These are phyloP conservation scores for Melanostoma mellinum DNA, from an alignment of 2,888 invertebrate species.

Conservation along the genomic window DNA sequence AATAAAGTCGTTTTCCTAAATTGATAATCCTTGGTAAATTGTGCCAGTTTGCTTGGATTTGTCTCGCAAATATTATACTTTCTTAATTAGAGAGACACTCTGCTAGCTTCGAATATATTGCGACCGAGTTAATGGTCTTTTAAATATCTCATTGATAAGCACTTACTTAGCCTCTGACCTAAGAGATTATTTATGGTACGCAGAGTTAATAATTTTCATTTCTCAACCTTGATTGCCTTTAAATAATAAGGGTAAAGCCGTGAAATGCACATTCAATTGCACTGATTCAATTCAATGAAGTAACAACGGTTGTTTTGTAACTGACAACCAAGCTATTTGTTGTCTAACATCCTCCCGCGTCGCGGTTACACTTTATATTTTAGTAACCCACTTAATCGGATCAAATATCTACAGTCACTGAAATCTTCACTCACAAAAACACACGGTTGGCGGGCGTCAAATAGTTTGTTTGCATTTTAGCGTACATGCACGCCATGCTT, in stretches of 20 bases:
- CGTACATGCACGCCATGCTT: conserved; percentile 39
- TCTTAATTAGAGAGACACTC: conserved; percentile 36
- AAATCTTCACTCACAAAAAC: conserved; percentile 31
- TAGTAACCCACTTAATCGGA: conserved; percentile 15
- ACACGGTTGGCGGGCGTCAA: neutral
- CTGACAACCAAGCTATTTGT: conserved; percentile 15
- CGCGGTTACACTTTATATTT: conserved; percentile 5
- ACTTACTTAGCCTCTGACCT: conserved; percentile 36
- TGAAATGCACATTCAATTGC: conserved; percentile 40
- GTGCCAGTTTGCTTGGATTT: conserved; percentile 41
- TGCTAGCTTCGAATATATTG: neutral
- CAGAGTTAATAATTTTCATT: conserved; percentile 5
- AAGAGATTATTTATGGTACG: conserved; percentile 15
- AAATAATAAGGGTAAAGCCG: conserved; percentile 14
- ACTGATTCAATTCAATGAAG: conserved; percentile 28
- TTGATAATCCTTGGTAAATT: conserved; percentile 47
- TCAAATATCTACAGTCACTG: conserved; percentile 43
- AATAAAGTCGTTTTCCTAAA: conserved; percentile 23
- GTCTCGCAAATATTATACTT: conserved; percentile 17
- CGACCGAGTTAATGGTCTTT: neutral
- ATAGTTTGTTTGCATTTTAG: neutral
- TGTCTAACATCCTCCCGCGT: conserved; percentile 36
- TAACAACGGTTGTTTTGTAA: conserved; percentile 23
- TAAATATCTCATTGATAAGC: conserved; percentile 54
- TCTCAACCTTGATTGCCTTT: conserved; percentile 11